These are phyloP conservation scores for Prinia subflava DNA, from an alignment of 2,113 vertebrate genomes.

Conservation along the genomic window DNA sequence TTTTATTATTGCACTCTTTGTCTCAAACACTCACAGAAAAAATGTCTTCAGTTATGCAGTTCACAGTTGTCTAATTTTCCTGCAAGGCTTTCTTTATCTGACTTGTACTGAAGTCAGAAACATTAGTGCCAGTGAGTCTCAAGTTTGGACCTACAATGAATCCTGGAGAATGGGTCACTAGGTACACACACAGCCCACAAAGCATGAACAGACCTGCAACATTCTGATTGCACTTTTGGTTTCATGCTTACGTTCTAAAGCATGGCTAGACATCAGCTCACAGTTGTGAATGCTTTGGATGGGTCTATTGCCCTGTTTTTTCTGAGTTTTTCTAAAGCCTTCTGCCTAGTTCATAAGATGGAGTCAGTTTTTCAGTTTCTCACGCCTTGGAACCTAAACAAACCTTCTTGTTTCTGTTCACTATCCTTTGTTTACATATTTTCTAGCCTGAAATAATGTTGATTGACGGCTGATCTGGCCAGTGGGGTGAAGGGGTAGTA, in stretches of 20 bases:
- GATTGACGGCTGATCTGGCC: too few species aligned
- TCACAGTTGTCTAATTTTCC: not conserved
- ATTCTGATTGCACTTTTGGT: not conserved
- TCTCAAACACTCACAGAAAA: not conserved
- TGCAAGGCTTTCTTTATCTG: not conserved
- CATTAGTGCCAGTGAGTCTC: not conserved
- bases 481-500: too few species aligned
- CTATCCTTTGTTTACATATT: too few species aligned
- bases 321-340: too few species aligned
- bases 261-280: not conserved
- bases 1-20: conserved; percentile 15
- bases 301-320: too few species aligned
- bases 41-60: not conserved
- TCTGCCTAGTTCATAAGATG: too few species aligned
- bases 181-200: not conserved
- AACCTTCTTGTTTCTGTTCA: too few species aligned
- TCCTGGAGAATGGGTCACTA: not conserved
- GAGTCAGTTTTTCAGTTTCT: too few species aligned
- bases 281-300: not conserved
- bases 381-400: too few species aligned
- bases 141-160: not conserved
- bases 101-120: not conserved
- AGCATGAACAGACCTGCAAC: accelerated
- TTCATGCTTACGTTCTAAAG: not conserved
- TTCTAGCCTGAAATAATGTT: too few species aligned